Percentiles rank a stretch among this genome's conserved stretches.
phyloP scores from a whole-genome alignment of 2,797 vertebrate genomes.

The Novumbra hubbsi region DNA sequence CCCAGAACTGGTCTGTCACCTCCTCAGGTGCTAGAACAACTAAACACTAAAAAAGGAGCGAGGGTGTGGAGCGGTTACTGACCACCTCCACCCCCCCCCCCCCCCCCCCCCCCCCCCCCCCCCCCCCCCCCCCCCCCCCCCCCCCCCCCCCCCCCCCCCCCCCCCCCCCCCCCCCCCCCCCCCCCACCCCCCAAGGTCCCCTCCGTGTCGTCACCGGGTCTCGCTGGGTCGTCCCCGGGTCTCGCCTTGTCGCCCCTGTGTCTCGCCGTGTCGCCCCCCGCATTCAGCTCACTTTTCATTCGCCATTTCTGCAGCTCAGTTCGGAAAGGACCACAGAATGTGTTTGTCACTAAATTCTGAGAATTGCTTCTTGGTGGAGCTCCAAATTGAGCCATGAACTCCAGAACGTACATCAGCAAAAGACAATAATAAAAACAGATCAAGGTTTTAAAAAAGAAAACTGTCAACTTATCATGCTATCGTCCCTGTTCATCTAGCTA shows the following conservation, averaged over 20 bases:
- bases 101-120: too few species aligned
- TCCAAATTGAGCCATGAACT: slow-evolving; percentile 1
- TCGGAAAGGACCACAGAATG: not conserved
- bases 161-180: too few species aligned
- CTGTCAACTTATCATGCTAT: not conserved
- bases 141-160: too few species aligned
- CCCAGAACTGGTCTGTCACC: slow-evolving; percentile 15
- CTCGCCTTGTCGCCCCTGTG: too few species aligned
- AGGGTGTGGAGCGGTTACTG: not conserved
- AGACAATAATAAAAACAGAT: not conserved
- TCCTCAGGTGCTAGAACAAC: slow-evolving; percentile 16
- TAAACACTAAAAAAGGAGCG: not conserved
- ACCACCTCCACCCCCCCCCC: not conserved
- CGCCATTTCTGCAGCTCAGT: not conserved
- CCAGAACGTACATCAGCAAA: not conserved
- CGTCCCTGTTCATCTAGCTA: not conserved
- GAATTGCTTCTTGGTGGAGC: not conserved
- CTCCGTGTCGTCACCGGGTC: too few species aligned
- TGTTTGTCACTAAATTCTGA: not conserved
- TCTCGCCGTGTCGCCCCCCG: not conserved
- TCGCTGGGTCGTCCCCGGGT: too few species aligned
- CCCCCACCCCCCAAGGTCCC: not conserved
- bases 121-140: too few species aligned
- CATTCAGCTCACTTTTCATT: slow-evolving; percentile 7
- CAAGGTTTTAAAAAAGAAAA: not conserved